Evolutionary conservation across 2,888 invertebrate genomes (phyloP), one percentile per base, ranked within the genome.

Genomic region (Spilosoma lubricipeda): DNA sequence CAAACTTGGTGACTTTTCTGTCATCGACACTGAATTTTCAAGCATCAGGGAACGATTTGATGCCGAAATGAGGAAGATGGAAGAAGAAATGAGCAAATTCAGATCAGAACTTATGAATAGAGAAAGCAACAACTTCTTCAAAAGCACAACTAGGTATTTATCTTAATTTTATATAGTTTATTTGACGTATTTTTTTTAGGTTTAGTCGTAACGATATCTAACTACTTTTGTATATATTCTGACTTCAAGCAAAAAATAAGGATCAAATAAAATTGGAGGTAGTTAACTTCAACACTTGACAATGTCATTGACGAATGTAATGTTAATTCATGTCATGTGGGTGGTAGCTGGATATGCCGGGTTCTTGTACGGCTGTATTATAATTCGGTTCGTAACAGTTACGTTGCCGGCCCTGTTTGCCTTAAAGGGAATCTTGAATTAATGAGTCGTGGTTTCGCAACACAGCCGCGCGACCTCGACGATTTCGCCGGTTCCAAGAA

Each of bases 11-110:
- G 99, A 99, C 95, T 98, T 98, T 96, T 98, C 98, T 96, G 98
- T 99, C 92, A 98, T 99, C 96, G 99, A 99, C 95, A 98, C 98
- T 85, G 99, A 99, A 96, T 99, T 99, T 96, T 98, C 98, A 91
- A 99, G 98, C 96, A 99, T 99, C 93, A 97, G 99, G 90, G 99
- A 99, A 93, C 97, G 98, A 86, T 99, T 99, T 94, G 99, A 99
- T 94, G 97, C 98, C 82, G 99, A 99, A 97, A 99, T 99, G 99
- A 97, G 98, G 90, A 98, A 99, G 96, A 99, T 99, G 98, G 99
- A 99, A 96, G 99, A 99, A 90, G 99, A 99, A 96, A 99, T 99
- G 99, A 97, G 98, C 93, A 98, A 98, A 96, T 99, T 99, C 96
- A 97, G 99, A 88, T 98, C 98, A 84, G 98, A 99, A 93, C 96